Percentiles rank a stretch among this genome's conserved stretches.
These are phyloP conservation scores for Diloba caeruleocephala DNA, from an alignment of 2,888 invertebrate genomes.

Conservation along the genomic window DNA sequence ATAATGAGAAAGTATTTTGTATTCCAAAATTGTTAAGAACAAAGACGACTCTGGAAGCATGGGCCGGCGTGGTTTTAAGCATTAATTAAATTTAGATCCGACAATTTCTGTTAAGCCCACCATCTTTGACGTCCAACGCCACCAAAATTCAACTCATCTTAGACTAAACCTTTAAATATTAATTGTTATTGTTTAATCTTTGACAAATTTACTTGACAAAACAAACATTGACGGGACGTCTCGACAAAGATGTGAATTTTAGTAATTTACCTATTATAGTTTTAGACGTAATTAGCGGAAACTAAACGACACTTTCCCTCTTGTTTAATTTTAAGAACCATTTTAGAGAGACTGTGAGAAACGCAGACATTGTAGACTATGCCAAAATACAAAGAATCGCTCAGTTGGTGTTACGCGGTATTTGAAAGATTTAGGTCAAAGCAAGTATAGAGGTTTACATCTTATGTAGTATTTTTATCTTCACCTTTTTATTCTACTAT, in stretches of 20 bases:
- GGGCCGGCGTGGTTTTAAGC: constrained; percentile 33
- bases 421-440: too few relatives aligned
- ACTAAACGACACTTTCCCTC: constrained; percentile 12
- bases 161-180: constrained; percentile 15
- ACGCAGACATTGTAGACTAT: too few relatives aligned
- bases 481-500: too few relatives aligned
- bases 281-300: constrained; percentile 28
- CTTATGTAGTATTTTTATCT: too few relatives aligned
- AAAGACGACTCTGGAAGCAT: constrained; percentile 31
- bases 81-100: constrained; percentile 53
- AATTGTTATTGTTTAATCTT: not conserved
- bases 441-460: too few relatives aligned
- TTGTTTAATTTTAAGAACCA: constrained; percentile 24
- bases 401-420: too few relatives aligned
- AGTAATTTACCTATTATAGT: constrained; percentile 10
- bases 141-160: constrained; percentile 13
- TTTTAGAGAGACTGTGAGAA: too few relatives aligned
- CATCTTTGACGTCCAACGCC: constrained; percentile 2
- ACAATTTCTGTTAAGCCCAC: constrained; percentile 30
- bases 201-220: constrained; percentile 18
- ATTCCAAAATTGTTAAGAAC: constrained; percentile 41
- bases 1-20: constrained; percentile 51
- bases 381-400: too few relatives aligned
- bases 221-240: constrained; percentile 6
- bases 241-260: constrained; percentile 18